phyloP scores from a whole-genome alignment of 2,797 vertebrate species.

The Sebastes taczanowskii region DNA sequence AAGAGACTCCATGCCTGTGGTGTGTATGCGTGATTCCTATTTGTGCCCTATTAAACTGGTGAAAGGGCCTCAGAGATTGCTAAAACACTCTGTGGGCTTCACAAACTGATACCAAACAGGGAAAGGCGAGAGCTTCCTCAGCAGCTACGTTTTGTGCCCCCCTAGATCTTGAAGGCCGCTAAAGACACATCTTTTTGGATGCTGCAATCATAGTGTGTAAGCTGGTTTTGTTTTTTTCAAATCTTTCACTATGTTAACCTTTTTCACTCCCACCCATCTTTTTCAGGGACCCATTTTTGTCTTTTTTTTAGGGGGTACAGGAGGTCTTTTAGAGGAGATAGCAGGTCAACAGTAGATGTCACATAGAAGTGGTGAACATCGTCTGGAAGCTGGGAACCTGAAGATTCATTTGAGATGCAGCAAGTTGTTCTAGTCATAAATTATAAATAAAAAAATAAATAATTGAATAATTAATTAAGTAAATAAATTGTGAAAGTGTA shows the following conservation, averaged over 20 bases:
- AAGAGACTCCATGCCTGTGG: constrained; percentile 64
- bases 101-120: constrained; percentile 36
- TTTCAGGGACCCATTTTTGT: too few relatives aligned
- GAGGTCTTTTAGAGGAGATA: too few relatives aligned
- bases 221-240: background rate
- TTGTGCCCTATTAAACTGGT: constrained; percentile 60
- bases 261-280: too few relatives aligned
- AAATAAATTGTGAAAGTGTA: too few relatives aligned
- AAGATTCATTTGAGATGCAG: too few relatives aligned
- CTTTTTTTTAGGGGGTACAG: too few relatives aligned
- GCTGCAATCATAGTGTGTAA: background rate
- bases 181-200: constrained; percentile 1
- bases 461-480: too few relatives aligned
- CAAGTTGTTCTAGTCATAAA: too few relatives aligned
- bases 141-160: background rate
- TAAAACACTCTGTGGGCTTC: constrained; percentile 38
- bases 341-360: too few relatives aligned
- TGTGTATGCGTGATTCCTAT: constrained; percentile 52
- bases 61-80: constrained; percentile 59
- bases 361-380: too few relatives aligned
- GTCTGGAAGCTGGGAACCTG: too few relatives aligned
- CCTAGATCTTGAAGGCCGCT: constrained; percentile 12
- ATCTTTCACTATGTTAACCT: background rate
- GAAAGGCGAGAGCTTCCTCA: constrained; percentile 22
- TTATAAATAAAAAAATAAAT: too few relatives aligned